phyloP scores from a whole-genome alignment of 2,113 vertebrate species.

The Lates calcarifer region DNA sequence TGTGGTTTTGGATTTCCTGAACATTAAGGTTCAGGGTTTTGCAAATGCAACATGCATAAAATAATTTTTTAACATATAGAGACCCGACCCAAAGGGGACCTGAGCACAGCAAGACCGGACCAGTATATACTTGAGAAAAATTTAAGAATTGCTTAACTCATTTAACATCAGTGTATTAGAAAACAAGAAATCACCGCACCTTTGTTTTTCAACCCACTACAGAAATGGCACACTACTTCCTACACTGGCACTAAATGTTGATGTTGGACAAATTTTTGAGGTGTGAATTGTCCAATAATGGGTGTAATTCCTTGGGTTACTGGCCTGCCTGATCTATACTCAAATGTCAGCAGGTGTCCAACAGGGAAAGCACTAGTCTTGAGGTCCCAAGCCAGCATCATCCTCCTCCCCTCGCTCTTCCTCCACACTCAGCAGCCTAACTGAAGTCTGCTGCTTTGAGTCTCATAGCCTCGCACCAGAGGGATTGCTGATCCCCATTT shows the following conservation, averaged over 20 bases:
- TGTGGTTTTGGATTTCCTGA: neutral
- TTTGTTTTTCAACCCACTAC: neutral
- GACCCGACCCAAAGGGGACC: neutral
- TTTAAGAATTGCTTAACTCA: neutral
- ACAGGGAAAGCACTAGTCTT: constrained; percentile 24
- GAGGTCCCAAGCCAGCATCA: constrained; percentile 18
- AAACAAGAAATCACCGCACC: neutral
- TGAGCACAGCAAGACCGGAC: neutral
- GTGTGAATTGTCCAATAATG: neutral
- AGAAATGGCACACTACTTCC: neutral
- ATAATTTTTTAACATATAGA: neutral
- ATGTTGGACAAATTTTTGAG: neutral
- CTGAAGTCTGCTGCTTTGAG: constrained; percentile 72
- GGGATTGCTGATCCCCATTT: constrained; percentile 87
- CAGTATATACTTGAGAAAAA: neutral
- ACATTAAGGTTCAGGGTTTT: neutral
- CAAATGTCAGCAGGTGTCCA: constrained; percentile 19
- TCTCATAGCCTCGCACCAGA: constrained; percentile 81
- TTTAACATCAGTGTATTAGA: neutral
- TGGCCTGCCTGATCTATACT: neutral
- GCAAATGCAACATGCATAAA: neutral
- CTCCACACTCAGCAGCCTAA: constrained; percentile 55
- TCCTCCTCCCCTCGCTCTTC: constrained; percentile 53
- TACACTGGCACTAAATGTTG: neutral
- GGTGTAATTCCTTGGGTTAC: neutral